Percentiles rank a stretch among this genome's conserved stretches.
Evolutionary conservation across 2,113 vertebrate genomes (phyloP).

Genomic region (Sterna hirundo): DNA sequence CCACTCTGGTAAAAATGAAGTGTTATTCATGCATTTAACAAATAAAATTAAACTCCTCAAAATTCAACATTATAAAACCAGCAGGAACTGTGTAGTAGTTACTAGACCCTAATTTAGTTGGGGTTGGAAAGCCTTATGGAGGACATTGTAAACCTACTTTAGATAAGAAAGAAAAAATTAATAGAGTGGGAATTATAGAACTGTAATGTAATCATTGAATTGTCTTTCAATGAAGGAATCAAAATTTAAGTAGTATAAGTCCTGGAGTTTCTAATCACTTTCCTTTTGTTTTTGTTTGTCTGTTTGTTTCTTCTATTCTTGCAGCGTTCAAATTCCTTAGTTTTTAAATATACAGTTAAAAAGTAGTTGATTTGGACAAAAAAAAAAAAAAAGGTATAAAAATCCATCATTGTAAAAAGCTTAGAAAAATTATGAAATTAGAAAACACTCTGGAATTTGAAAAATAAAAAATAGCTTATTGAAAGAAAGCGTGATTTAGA

Average conservation of each 20-base stretch:
- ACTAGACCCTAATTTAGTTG: neutral
- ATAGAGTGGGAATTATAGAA: neutral
- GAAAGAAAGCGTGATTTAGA: neutral
- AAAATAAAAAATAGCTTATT: neutral
- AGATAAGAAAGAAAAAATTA: neutral
- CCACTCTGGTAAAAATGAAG: neutral
- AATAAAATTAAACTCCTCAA: neutral
- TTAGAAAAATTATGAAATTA: neutral
- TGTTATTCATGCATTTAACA: neutral
- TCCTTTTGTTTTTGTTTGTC: neutral
- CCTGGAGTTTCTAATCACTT: neutral
- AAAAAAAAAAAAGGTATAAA: neutral
- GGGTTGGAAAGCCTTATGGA: neutral
- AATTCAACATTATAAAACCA: neutral
- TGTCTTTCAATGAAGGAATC: neutral
- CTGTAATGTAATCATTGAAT: neutral
- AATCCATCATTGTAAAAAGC: neutral
- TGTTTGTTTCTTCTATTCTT: neutral
- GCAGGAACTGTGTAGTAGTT: neutral
- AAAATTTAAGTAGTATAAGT: neutral
- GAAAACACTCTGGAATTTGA: neutral
- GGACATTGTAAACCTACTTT: neutral
- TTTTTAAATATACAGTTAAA: neutral
- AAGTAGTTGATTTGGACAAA: neutral
- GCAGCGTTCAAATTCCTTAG: neutral